Evolutionary conservation across 2,113 vertebrate genomes (phyloP).

Genomic region (Chaenocephalus aceratus): DNA sequence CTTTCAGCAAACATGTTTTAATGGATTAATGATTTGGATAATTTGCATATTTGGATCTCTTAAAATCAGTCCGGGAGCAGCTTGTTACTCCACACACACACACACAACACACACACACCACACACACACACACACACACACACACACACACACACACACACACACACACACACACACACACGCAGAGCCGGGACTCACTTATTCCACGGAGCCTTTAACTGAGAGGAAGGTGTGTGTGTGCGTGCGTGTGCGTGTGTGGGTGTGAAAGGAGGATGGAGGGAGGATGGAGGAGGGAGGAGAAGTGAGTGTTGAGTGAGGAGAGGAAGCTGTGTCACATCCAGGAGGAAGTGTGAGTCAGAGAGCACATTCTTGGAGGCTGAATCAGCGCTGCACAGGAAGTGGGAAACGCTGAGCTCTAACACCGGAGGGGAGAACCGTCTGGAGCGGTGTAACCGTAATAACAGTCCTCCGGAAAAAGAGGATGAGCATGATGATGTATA

Average conservation of each 20-base stretch:
- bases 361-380: conserved; percentile 84
- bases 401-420: conserved; percentile 74
- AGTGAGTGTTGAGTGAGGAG: conserved; percentile 66
- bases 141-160: too few species aligned
- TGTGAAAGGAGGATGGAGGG: conserved; percentile 63
- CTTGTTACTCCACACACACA: too few species aligned
- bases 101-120: too few species aligned
- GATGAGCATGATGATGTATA: too few species aligned
- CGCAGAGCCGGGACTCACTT: conserved; percentile 72
- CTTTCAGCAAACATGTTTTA: conserved; percentile 25
- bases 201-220: conserved; percentile 74
- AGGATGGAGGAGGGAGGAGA: conserved; percentile 44
- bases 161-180: conserved; percentile 42
- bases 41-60: too few species aligned
- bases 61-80: too few species aligned
- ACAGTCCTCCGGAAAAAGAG: conserved; percentile 26
- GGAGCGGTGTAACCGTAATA: conserved; percentile 52
- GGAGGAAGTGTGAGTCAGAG: conserved; percentile 87
- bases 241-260: conserved; percentile 41
- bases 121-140: too few species aligned
- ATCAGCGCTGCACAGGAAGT: conserved; percentile 82
- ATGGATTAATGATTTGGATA: too few species aligned
- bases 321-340: conserved; percentile 86
- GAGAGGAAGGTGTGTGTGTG: conserved; percentile 5
- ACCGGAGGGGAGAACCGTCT: conserved; percentile 62